Percentiles rank a stretch among this genome's conserved stretches.
These are phyloP conservation scores for Ephestia elutella DNA, from an alignment of 1,140 invertebrate species.

Conservation along the genomic window DNA sequence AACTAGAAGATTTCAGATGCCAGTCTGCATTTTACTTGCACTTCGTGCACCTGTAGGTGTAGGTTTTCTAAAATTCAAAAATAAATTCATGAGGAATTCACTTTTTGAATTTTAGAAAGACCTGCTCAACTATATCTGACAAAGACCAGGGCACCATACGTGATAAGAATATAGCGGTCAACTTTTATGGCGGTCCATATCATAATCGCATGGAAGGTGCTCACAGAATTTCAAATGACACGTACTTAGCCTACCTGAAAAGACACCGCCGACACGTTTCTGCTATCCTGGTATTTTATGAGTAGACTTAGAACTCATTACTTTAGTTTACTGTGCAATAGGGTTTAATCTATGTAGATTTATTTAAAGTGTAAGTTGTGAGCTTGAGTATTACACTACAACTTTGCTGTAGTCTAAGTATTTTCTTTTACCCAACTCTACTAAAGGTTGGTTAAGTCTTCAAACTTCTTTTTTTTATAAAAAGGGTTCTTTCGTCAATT, in stretches of 20 bases:
- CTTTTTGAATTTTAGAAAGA: slow-evolving; percentile 7
- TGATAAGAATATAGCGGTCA: slow-evolving; percentile 48
- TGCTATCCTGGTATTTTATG: slow-evolving; percentile 3
- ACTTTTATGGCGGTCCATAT: slow-evolving; percentile 40
- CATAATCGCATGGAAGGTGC: slow-evolving; percentile 49
- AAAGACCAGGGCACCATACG: slow-evolving; percentile 40
- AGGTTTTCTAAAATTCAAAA: no score
- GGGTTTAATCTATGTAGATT: neutral
- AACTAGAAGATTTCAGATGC: no score
- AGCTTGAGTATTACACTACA: no score
- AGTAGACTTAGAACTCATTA: neutral
- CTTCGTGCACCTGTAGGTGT: no score
- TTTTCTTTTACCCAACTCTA: no score
- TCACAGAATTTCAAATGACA: slow-evolving; percentile 48
- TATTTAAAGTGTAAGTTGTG: no score
- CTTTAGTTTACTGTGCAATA: neutral
- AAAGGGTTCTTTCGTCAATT: no score
- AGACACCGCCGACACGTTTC: neutral
- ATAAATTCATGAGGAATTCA: no score
- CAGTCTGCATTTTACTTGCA: no score
- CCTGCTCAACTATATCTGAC: slow-evolving; percentile 45
- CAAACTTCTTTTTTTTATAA: no score
- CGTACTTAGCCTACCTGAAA: slow-evolving; percentile 1
- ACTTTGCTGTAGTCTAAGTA: no score
- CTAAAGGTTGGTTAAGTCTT: no score